Percentiles rank a stretch among this genome's conserved stretches.
phyloP scores from a whole-genome alignment of 2,888 invertebrate genomes.

The Metalampra italica region DNA sequence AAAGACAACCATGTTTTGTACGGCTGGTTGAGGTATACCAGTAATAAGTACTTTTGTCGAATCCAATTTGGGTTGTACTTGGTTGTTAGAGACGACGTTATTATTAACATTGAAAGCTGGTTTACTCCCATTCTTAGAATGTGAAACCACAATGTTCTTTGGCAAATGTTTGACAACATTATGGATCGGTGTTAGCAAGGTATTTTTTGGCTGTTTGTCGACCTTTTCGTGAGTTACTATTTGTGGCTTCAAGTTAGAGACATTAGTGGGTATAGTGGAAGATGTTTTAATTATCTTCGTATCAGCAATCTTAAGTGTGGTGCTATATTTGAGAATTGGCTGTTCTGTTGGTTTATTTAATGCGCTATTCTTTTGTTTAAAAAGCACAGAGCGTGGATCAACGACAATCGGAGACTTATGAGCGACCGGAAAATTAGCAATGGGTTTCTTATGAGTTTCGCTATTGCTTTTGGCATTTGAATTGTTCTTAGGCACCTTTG shows the following conservation, averaged over 20 bases:
- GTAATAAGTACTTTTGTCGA: slow-evolving; percentile 29
- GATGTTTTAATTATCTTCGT: background rate
- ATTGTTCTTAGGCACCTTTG: slow-evolving; percentile 16
- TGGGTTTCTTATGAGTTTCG: background rate
- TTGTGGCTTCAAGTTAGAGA: slow-evolving; percentile 1
- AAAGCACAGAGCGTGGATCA: background rate
- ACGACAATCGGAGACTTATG: background rate
- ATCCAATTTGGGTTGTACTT: slow-evolving; percentile 11
- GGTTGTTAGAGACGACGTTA: slow-evolving; percentile 7
- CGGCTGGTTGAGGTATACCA: slow-evolving; percentile 26
- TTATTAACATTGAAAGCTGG: slow-evolving; percentile 8
- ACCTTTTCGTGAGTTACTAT: slow-evolving; percentile 5
- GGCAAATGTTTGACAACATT: background rate
- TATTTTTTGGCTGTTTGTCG: background rate
- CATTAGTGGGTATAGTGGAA: no score
- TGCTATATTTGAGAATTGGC: background rate
- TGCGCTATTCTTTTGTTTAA: background rate
- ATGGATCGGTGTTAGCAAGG: background rate
- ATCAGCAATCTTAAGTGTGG: background rate
- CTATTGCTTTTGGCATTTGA: background rate
- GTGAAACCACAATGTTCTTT: background rate
- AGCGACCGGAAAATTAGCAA: background rate
- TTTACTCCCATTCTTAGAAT: background rate
- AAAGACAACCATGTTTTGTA: slow-evolving; percentile 46
- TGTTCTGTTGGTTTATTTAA: background rate